Base-by-base conservation (phyloP, 2,113 vertebrate genomes). In the Eurypyga helias region DNA sequence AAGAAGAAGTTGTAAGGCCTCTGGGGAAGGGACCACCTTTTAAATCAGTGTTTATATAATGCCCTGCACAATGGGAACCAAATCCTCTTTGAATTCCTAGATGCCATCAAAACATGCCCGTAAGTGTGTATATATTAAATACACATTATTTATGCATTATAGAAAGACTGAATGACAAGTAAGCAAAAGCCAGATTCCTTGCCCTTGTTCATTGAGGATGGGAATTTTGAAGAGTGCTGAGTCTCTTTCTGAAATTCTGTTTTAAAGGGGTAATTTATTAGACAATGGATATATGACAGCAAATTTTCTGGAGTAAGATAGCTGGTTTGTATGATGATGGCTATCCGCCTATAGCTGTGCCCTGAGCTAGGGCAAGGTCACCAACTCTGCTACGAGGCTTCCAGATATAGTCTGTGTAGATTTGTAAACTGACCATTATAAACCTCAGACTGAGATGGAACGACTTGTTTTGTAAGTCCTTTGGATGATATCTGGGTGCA, bases 321-420 rank as follows among this genome's bases (percentile, higher is more conserved):
- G 7, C 6, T 72, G 25, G 1, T 62, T 82, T 52, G 13, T 62
- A 25, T 5, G 13, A 18, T 0, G 0, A 31, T 85, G 14, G 8
- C 36, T 94, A 6, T 45, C 20, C 1, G 1, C 43, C 46, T 46
- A 7, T 29, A 65, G 11, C n/a, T 75, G 26, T 20, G 10, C 16
- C 11, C 8, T 66, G 19, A 23, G 8, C 23, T 66, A 58, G 2
- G 9, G 4, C 15, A 54, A 73, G 33, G 51, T 48, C 33, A 72
- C 24, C 49, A 49, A 17, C 20, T 69, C 72, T 55, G 16, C 19
- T 65, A 21, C 9, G 48, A 23, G 21, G 12, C 38, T 73, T 73
- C 9, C 33, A 72, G 66, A 79, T 85, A 73, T 48, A 61, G 29
- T 52, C 41, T 25, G 10, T 54, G 14, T 51, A 15, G 16, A 26